These are phyloP conservation scores for Suillia variegata DNA, from an alignment of 2,888 invertebrate genomes.

Conservation along the genomic window DNA sequence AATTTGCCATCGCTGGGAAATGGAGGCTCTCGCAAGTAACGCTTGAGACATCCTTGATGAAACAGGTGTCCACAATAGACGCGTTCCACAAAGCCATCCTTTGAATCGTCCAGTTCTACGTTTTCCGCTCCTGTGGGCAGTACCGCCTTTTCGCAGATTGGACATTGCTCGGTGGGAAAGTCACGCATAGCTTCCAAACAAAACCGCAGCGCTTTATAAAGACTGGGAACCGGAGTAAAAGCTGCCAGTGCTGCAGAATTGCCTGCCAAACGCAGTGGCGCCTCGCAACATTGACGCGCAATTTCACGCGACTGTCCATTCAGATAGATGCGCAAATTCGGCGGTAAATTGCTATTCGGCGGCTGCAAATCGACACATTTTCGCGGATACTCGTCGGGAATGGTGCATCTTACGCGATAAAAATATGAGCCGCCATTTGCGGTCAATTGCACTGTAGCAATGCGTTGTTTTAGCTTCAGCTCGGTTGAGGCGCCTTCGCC, in stretches of 20 bases:
- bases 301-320: slow-evolving; percentile 72
- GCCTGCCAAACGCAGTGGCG: slow-evolving; percentile 66
- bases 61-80: slow-evolving; percentile 77
- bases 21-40: slow-evolving; percentile 73
- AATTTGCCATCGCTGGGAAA: slow-evolving; percentile 74
- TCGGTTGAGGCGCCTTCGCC: slow-evolving; percentile 62
- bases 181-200: slow-evolving; percentile 68
- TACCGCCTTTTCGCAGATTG: slow-evolving; percentile 67
- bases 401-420: slow-evolving; percentile 65
- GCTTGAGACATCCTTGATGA: slow-evolving; percentile 71
- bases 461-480: slow-evolving; percentile 72
- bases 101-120: slow-evolving; percentile 65
- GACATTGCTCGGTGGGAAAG: slow-evolving; percentile 69
- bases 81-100: slow-evolving; percentile 69
- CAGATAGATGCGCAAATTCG: slow-evolving; percentile 67
- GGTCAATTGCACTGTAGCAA: slow-evolving; percentile 66
- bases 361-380: slow-evolving; percentile 62
- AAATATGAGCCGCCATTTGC: slow-evolving; percentile 67
- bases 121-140: slow-evolving; percentile 67
- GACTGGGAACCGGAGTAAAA: slow-evolving; percentile 70
- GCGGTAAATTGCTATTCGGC: slow-evolving; percentile 70
- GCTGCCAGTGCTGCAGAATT: slow-evolving; percentile 59
- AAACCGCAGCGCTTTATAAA: slow-evolving; percentile 67
- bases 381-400: slow-evolving; percentile 72
- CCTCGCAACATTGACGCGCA: slow-evolving; percentile 71